Base-by-base conservation (phyloP, 2,797 vertebrate genomes). In the Ctenopoma kingsleyae region DNA sequence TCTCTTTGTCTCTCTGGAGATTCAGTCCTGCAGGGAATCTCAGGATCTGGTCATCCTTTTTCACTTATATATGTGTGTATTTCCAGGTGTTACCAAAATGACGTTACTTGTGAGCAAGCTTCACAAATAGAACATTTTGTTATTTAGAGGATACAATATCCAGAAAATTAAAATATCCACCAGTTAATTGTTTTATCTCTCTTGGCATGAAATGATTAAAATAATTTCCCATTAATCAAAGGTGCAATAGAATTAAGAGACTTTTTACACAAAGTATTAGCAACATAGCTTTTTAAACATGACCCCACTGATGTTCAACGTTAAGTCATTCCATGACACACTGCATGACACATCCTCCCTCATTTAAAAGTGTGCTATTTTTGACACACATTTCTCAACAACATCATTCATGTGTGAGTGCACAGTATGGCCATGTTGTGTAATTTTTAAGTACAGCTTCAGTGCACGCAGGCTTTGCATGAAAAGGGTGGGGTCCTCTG, bases 371-470 rank as follows among this genome's bases (percentile, higher is more conserved):
- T 27, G n/a, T 44, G 81, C 89, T 91, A 87, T 90, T 86, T 90
- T 86, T 81, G 79, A 88, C 76, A 83, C 78, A 78, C 56, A 80
- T 88, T 87, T 88, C 85, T 84, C 85, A 6, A 32, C 30, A 88
- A 86, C 87, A 72, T 88, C 83, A 77, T 75, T 87, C 85, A 76
- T 74, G 89, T 89, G 80, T 90, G 81, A 82, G 80, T 80, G 81
- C 70, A 83, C 81, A 71, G 71, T 81, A 80, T 82, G 84, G 86
- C 74, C 53, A 61, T 74, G 71, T 90, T 94, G 90, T 82, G 91
- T 83, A 92, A 93, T 76, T 70, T 90, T 80, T 78, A 86, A 90
- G 63, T 85, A 82, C 68, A 76, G 84, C 83, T 80, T 85, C 69
- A 51, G 49, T 83, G 68, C 74, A 47, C 67, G 63, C 84, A 74